Evolutionary conservation across 1,140 invertebrate species (phyloP).

Genomic region (Nymphalis io): DNA sequence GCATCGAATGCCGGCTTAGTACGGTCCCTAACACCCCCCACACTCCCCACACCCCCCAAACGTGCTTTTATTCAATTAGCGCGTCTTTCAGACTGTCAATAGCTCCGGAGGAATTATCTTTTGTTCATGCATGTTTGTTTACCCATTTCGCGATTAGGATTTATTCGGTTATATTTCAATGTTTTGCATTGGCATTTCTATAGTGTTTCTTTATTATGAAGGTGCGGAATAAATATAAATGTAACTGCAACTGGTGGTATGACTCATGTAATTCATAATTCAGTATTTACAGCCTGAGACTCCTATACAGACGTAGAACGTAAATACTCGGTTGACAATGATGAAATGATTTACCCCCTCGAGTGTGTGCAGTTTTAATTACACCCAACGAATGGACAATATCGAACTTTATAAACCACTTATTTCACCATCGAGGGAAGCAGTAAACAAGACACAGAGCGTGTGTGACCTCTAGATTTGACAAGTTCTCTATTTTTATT

Average conservation of each 20-base stretch:
- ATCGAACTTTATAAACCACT: conserved; percentile 3
- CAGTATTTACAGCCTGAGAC: no score
- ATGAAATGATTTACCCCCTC: no score
- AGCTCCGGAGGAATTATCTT: not conserved
- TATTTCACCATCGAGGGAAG: not conserved
- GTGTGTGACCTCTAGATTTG: not conserved
- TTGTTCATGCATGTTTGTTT: not conserved
- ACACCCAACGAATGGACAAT: not conserved
- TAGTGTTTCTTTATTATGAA: no score
- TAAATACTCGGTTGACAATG: no score
- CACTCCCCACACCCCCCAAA: not conserved
- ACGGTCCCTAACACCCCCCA: not conserved
- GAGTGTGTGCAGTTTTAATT: not conserved
- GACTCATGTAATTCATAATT: no score
- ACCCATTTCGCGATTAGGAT: not conserved
- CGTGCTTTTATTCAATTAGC: conserved; percentile 3
- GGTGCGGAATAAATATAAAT: no score
- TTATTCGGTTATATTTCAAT: not conserved
- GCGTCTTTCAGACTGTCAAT: not conserved
- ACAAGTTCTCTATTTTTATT: not conserved
- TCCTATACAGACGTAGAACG: no score
- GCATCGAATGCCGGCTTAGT: not conserved
- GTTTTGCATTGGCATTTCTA: no score
- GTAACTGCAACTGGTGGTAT: no score
- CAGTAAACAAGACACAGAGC: conserved; percentile 7